Evolutionary conservation across 2,113 vertebrate genomes (phyloP).

Genomic region (Calidris pugnax): DNA sequence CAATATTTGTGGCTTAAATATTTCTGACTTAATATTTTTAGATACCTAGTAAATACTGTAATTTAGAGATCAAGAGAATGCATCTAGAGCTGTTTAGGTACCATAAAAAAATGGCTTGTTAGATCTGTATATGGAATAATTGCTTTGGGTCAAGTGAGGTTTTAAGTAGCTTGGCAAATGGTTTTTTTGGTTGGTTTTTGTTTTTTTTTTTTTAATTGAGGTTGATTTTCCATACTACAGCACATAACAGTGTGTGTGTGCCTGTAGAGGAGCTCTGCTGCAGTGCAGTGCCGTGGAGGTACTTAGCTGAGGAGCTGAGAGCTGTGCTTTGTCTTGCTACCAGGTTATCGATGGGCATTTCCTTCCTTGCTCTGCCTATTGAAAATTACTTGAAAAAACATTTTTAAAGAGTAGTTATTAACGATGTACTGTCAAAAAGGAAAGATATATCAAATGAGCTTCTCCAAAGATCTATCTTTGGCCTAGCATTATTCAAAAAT

Average conservation of each 20-base stretch:
- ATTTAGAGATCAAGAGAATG: background rate
- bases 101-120: background rate
- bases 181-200: background rate
- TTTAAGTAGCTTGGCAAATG: background rate
- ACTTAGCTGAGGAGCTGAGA: background rate
- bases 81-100: background rate
- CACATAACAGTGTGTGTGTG: rapidly evolving
- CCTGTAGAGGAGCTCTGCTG: background rate
- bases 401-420: constrained; percentile 20
- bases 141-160: background rate
- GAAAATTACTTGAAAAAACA: constrained; percentile 36
- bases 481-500: constrained; percentile 34
- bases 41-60: background rate
- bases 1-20: background rate
- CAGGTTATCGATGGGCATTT: background rate
- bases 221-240: background rate
- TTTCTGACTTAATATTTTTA: background rate
- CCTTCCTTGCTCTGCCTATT: background rate
- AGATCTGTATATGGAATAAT: background rate
- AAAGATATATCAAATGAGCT: background rate
- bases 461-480: background rate
- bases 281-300: background rate
- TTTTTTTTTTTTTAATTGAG: too few relatives aligned
- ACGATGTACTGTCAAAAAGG: background rate
- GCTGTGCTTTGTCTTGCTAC: background rate